These are phyloP conservation scores for Heliconius ismenius DNA, from an alignment of 2,888 invertebrate genomes.

Conservation along the genomic window DNA sequence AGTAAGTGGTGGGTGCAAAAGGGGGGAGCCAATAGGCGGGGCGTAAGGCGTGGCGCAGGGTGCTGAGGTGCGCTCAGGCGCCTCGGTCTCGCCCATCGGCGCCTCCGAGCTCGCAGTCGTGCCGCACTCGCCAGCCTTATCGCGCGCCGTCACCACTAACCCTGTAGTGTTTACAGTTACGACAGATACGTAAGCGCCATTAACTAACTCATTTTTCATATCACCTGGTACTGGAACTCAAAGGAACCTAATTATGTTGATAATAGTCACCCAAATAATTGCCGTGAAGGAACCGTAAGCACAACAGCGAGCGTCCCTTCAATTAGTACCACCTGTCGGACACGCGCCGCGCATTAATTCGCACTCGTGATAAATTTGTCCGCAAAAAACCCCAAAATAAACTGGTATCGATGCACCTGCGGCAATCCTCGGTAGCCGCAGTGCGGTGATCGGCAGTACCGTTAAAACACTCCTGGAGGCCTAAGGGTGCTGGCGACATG, in stretches of 20 bases:
- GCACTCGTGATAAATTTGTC: constrained; percentile 70
- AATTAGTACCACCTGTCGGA: constrained; percentile 77
- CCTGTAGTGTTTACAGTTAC: constrained; percentile 29
- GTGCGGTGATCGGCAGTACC: constrained; percentile 36
- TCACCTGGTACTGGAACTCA: constrained; percentile 48
- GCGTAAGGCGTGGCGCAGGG: constrained; percentile 72
- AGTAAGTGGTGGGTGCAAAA: constrained; percentile 45
- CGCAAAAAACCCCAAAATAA: constrained; percentile 75
- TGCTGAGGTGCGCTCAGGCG: constrained; percentile 61
- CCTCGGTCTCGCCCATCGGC: constrained; percentile 64
- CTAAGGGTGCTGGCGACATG: constrained; percentile 59
- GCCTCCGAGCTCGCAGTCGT: constrained; percentile 66
- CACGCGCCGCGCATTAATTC: constrained; percentile 75
- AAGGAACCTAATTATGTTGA: constrained; percentile 64
- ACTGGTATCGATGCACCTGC: constrained; percentile 79
- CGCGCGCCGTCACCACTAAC: constrained; percentile 55
- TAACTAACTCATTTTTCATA: constrained; percentile 49
- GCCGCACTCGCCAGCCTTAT: constrained; percentile 62
- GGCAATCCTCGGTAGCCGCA: constrained; percentile 53
- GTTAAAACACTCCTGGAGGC: constrained; percentile 19
- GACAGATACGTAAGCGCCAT: constrained; percentile 30
- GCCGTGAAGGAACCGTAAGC: constrained; percentile 73
- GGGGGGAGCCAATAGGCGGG: constrained; percentile 56
- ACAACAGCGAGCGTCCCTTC: constrained; percentile 66
- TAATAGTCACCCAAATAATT: constrained; percentile 73